Base-by-base conservation (phyloP, 2,113 vertebrate species). In the Oostethus manadensis region DNA sequence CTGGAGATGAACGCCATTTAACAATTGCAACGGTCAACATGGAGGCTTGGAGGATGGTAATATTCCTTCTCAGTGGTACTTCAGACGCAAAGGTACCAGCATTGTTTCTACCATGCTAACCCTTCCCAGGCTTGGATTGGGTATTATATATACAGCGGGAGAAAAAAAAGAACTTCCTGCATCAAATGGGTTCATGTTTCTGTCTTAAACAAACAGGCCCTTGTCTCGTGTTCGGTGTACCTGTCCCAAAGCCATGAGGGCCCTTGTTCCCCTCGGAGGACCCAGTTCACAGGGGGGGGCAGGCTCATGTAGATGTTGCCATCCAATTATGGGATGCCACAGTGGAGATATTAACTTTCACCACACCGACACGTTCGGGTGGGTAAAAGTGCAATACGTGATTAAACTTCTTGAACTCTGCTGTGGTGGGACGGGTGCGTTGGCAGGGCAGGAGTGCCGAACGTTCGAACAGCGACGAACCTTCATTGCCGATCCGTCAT, bases 251-350 rank as follows among this genome's bases (percentile, higher is more conserved):
- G 84, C 79, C 82, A 78, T 54, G 76, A 70, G 68, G 76, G 83
- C 73, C 79, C 88, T 80, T 87, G 77, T 85, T 86, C 77, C 77
- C 81, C 78, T 79, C 69, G 74, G 85, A 68, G 76, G 73, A 47
- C 75, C 78, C 62, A 50, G 90, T 91, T 93, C 89, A 89, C 61
- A 44, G 62, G 49, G 64, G 87, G 91, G 90, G 90, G n/a, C 86
- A 86, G 64, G 49, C 77, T 85, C 88, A 79, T 70, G 74, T 89
- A 86, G 76, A 87, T 86, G 77, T 83, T 85, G 45, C 62, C 58
- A 70, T 74, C 70, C 72, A 89, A 50, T 50, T 48, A 48, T 48
- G 46, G 46, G 46, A 14, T 50, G 21, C 38, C 13, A 48, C 46
- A 14, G 1, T 21, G 3, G 4, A 10, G 10, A 22, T 48, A 20